Base-by-base conservation (phyloP, 1,140 invertebrate genomes). In the Pemphigus obesinymphae region DNA sequence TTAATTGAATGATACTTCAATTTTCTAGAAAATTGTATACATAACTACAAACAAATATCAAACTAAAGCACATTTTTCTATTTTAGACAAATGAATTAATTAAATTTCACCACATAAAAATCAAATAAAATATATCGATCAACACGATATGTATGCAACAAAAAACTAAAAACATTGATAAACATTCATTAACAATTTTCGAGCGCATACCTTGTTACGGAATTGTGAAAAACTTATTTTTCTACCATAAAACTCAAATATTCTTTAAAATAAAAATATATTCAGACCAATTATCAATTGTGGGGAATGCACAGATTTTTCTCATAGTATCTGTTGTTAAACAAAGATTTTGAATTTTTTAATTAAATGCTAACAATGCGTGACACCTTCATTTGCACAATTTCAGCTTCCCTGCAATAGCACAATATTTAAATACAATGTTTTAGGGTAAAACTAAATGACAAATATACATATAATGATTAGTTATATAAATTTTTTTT, bases 341-440 rank as follows among this genome's bases (percentile, higher is more conserved):
- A 37, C n/a, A 26, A 43, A 40, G 26, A 50, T 63, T 73, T 73
- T 20, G 8, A 40, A 55, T 15, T 58, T 40, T 78, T 40, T 40
- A 58, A 58, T 58, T 40, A 58, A 78, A 61, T n/a, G 7, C 2
- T 0, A 70, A 45, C 23, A 43, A 43, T n/a, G 11, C 5, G 6
- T 53, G 23, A n/a, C 31, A 76, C 48, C 50, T 55, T 78, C 53
- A 82, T 43, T 82, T 66, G 78, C 50, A 76, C 26, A 70, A 78
- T 80, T 61, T 80, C 70, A 73, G 53, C 34, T 66, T 68, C 34
- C 61, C 48, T 75, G 61, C 8, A 83, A 68, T 53, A 68, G 31
- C 26, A 26, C 26, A 80, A 78, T 78, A 11, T 40, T 20, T 78
- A 31, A 50, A 31, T 23, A 70, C 11, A 70, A 43, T 55, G 13